Evolutionary conservation across 2,888 invertebrate species (phyloP).

Genomic region (Polydrusus tereticollis): DNA sequence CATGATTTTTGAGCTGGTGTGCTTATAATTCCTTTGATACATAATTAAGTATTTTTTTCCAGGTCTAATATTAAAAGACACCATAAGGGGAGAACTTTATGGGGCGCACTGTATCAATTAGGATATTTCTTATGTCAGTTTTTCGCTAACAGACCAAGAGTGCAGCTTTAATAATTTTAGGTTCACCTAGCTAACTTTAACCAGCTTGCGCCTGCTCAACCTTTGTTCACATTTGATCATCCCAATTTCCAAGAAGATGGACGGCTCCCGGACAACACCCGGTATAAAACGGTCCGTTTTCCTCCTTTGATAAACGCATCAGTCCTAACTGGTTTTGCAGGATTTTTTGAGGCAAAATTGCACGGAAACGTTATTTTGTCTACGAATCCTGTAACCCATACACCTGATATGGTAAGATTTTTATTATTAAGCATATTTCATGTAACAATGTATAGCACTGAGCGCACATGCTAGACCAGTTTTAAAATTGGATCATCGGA

Average conservation of each 20-base stretch:
- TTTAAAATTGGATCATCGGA: no score
- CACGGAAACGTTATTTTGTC: constrained; percentile 89
- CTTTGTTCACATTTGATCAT: constrained; percentile 90
- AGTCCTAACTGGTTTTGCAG: constrained; percentile 93
- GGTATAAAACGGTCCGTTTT: constrained; percentile 62
- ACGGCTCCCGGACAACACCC: constrained; percentile 71
- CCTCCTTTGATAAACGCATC: constrained; percentile 71
- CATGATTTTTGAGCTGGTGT: no score
- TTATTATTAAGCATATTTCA: not conserved
- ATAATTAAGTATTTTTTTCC: no score
- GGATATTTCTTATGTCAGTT: no score
- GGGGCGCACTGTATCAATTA: no score
- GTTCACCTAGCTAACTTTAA: constrained; percentile 85
- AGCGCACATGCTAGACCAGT: no score
- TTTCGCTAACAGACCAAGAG: no score
- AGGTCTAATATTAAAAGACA: no score
- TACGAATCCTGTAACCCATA: constrained; percentile 90
- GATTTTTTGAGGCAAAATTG: constrained; percentile 92
- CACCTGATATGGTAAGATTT: constrained; percentile 89
- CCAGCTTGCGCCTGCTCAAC: constrained; percentile 78
- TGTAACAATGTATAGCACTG: no score
- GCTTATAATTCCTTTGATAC: no score
- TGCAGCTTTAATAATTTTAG: constrained; percentile 24
- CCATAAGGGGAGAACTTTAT: no score
- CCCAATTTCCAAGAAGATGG: constrained; percentile 73